Base-by-base conservation (phyloP, 2,113 vertebrate species). In the Sprattus sprattus region DNA sequence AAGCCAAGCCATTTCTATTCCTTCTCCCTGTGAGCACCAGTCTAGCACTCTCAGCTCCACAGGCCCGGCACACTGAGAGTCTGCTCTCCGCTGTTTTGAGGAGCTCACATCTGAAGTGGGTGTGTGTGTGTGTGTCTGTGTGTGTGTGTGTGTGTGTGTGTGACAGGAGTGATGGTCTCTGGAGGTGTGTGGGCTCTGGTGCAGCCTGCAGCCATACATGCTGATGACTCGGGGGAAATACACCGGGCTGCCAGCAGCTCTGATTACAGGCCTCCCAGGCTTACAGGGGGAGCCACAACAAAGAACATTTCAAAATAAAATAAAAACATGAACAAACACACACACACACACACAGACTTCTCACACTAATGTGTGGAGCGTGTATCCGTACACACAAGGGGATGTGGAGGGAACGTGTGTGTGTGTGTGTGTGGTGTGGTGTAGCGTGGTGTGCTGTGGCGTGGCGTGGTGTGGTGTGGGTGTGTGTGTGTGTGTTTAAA, bases 201-300 rank as follows among this genome's bases (percentile, higher is more conserved):
- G 28, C 28, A 78, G 28, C 28, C 28, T 16, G 25, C 71, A 39
- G 32, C 67, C 71, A 78, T 78, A 50, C 25, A 78, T 78, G 28
- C 71, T 78, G 71, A 78, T 78, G 71, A 78, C 71, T 78, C 67
- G 4, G 1, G 71, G 71, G 71, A 78, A 39, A 71, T 71, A 71
- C 64, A 71, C 64, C n/a, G 8, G 25, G 64, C 64, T 71, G 25
- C 64, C 64, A 25, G 64, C 64, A 10, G 39, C 67, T 75, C 25
- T 32, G 71, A 78, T 78, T 32, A 32, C 28, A 78, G 71, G 71
- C 32, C 71, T 78, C 32, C 11, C 71, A n/a, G n/a, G n/a, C n/a
- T 78, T 39, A 78, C 25, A 44, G 71, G 1, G 20, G 22, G 52
- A 57, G 4, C 54, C 54, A 60, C 54, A 2, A 54, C 13, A 54